Base-by-base conservation (phyloP, 2,113 vertebrate species). In the Neodontobutis hainanensis region DNA sequence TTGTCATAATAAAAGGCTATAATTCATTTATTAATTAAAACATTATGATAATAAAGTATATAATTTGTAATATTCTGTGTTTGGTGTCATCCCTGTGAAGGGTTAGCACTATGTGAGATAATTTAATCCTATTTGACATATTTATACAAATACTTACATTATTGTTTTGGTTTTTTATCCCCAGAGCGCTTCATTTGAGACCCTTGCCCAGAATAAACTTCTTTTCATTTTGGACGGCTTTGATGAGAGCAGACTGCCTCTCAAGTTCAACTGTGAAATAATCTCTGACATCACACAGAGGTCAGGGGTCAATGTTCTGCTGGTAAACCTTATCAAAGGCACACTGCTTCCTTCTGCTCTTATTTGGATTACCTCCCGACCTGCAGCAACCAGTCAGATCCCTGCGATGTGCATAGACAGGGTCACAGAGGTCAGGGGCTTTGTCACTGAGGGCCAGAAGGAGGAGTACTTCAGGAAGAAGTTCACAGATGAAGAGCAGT, bases 361-460 rank as follows among this genome's bases (percentile, higher is more conserved):
- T 36, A 14, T 53, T 3, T 53, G 51, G 51, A 53, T 53, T 3
- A 53, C 51, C 11, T 53, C 51, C 32, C 34, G 27, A 53, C 51
- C 51, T 35, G 51, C 27, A 53, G 51, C 51, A 14, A 11, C 32
- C 51, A 8, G 9, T 53, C 51, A 53, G 32, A 36, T 53, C 51
- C 51, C 51, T 53, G 11, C 11, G 11, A 5, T 1, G 5, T 53
- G 32, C 8, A 11, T 53, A 12, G 51, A 53, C 27, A 35, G 51
- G 32, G 51, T 53, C 51, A 35, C 51, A 14, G 51, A 53, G 32
- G 51, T 53, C 9, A 53, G 51, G 51, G 51, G 51, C 27, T 53
- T 53, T 11, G 32, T n/a, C 32, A 53, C 51, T 6, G 32, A 53
- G 2, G 11, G 11, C 32, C 51, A 53, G 11, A 53, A 53, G 51